Base-by-base conservation (phyloP, 1,140 invertebrate genomes). In the Antheraea mylitta region DNA sequence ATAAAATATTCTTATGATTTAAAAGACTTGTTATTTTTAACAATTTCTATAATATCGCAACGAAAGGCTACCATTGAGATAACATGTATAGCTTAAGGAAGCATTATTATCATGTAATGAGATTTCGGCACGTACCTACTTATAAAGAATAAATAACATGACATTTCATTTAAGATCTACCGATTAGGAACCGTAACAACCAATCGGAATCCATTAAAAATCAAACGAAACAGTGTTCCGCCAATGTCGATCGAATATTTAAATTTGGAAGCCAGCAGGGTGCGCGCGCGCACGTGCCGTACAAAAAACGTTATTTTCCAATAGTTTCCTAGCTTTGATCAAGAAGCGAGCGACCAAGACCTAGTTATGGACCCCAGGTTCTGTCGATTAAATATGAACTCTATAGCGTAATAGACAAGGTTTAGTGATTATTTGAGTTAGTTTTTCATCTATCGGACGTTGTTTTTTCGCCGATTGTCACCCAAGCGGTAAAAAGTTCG, bases 381-480 rank as follows among this genome's bases (percentile, higher is more conserved):
- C 13, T 53, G 59, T 7, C 73, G 71, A 72, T 64, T 73, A n/a
- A 79, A 79, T 73, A 67, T 72, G 64, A 75, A 69, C 79, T 67
- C 80, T 78, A 70, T 22, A 48, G 53, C 10, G 59, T 3, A 18
- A 71, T 76, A 79, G 60, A 16, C 13, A 75, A 68, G 68, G 53
- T 13, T 10, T 42, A 72, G 58, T 45, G 8, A 38, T 30, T 16
- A 66, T 67, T 37, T 19, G 61, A 42, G 67, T 16, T 9, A 66
- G 22, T 77, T 78, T 78, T 79, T 80, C 76, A 71, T 59, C 62
- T 73, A 64, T 42, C 38, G 38, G n/a, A 65, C 63, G 71, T 72
- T 75, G 75, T 81, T 89, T 89, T 89, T 87, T 79, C 71, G 72
- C 78, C 83, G 82, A 83, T 91, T 89, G 89, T 88, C 89, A 91